Base-by-base conservation (phyloP, 1,140 invertebrate genomes). In the Cryptotermes secundus region DNA sequence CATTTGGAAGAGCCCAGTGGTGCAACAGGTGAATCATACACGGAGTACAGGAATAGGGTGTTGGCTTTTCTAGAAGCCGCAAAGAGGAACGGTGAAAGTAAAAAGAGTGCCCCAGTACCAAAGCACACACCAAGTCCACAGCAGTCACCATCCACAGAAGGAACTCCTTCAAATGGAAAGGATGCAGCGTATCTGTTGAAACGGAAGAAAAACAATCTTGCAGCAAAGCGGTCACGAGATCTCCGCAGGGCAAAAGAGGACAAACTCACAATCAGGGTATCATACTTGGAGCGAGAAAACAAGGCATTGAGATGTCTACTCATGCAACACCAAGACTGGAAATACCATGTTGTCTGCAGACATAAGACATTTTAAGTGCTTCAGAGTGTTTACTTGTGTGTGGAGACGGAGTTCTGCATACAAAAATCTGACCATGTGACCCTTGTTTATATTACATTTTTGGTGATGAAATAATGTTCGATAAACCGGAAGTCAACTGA, bases 141-240 rank as follows among this genome's bases (percentile, higher is more conserved):
- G 59, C 59, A 26, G 31, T 49, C 59, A 10, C 31, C 59, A n/a
- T 72, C 59, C 59, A 31, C 59, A 31, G 59, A 72, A 72, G 26
- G 4, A 31, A 72, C 2, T n/a, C 14, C 59, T n/a, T 2, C 26
- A 9, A 87, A 89, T 12, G 90, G 92, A 35, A 96, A 96, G 88
- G 96, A 98, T 88, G 93, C 94, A 0, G 94, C 94, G 0, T 99
- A 99, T 88, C 95, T 94, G 91, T 96, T 97, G 87, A 92, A 97
- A 84, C 90, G 98, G 19, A 93, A 95, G 84, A 98, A 98, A 88
- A 99, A 99, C 88, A n/a, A 99, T 89, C 96, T 96, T 86, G 98
- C 98, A 0, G 98, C 98, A 1, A 99, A 99, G 89, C 92, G 84
- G 24, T 98, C 97, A 1, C 91, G 98, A 65, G 97, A 99, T 87